phyloP scores from a whole-genome alignment of 2,797 vertebrate genomes.

The Sparus aurata region DNA sequence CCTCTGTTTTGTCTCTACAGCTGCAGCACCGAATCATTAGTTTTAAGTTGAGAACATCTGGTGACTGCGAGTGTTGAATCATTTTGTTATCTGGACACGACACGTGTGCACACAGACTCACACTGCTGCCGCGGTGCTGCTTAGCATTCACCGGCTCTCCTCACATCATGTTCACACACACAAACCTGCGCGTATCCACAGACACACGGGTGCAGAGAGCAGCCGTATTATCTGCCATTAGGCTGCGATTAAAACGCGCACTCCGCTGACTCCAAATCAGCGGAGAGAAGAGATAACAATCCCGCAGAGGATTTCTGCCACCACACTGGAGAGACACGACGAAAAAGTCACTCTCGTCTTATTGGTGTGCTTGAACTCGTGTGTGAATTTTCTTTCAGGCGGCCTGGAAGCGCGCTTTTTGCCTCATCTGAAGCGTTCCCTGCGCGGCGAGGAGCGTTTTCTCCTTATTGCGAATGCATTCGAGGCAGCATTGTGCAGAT shows the following conservation, averaged over 20 bases:
- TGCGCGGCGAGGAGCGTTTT: neutral
- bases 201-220: slow-evolving; percentile 21
- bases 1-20: neutral
- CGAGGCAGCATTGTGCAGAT: slow-evolving; percentile 8
- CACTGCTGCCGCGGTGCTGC: neutral
- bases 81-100: slow-evolving; percentile 44
- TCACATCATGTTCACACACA: slow-evolving; percentile 25
- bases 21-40: slow-evolving; percentile 31
- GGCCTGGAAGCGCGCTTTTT: neutral
- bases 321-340: neutral
- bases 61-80: slow-evolving; percentile 41
- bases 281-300: slow-evolving; percentile 49
- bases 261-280: slow-evolving; percentile 57
- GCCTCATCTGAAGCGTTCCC: slow-evolving; percentile 8
- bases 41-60: slow-evolving; percentile 29
- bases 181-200: neutral
- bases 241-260: slow-evolving; percentile 47
- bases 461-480: slow-evolving; percentile 1
- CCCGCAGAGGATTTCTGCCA: slow-evolving; percentile 9
- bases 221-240: slow-evolving; percentile 57
- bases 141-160: slow-evolving; percentile 29
- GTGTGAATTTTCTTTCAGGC: neutral
- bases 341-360: neutral
- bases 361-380: neutral
- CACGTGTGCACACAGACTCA: neutral